A percentile compares a stretch with the other conserved stretches of the same genome.
Evolutionary conservation across 2,797 vertebrate genomes (phyloP).

Genomic region (Telmatherina bonti): DNA sequence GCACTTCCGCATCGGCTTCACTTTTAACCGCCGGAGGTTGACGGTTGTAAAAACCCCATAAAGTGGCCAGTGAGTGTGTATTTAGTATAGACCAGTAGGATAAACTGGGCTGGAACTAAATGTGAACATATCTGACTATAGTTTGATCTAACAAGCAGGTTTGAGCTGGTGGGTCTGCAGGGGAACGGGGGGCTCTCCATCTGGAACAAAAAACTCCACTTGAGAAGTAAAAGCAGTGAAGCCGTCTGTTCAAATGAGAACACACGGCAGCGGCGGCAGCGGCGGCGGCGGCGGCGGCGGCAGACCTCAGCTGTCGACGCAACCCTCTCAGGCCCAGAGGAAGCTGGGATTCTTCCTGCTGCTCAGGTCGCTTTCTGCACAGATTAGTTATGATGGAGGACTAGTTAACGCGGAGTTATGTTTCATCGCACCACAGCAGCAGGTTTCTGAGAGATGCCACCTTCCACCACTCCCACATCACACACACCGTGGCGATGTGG

Average conservation of each 20-base stretch:
- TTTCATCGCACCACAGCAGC: conserved; percentile 27
- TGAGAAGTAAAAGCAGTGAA: conserved; percentile 8
- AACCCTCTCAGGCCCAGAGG: conserved; percentile 55
- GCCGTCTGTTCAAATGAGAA: conserved; percentile 14
- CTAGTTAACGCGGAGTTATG: conserved; percentile 22
- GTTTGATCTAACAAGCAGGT: background rate
- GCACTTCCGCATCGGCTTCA: too few relatives aligned
- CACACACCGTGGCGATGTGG: conserved; percentile 77
- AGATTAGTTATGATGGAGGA: conserved; percentile 38
- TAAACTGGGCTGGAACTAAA: too few relatives aligned
- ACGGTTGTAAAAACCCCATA: too few relatives aligned
- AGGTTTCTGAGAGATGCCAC: conserved; percentile 60
- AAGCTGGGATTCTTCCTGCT: conserved; percentile 38
- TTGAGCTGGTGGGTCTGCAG: background rate
- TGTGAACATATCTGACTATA: too few relatives aligned
- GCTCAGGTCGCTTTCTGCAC: conserved; percentile 32
- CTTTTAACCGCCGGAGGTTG: too few relatives aligned
- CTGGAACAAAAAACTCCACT: conserved; percentile 12
- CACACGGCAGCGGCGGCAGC: conserved; percentile 4
- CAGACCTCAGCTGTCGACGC: conserved; percentile 44
- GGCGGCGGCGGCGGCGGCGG: too few relatives aligned
- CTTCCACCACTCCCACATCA: conserved; percentile 46
- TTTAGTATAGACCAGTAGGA: too few relatives aligned
- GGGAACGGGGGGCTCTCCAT: background rate
- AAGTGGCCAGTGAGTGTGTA: too few relatives aligned